Evolutionary conservation across 2,113 vertebrate species (phyloP).

Genomic region (Zosterops pallidus): DNA sequence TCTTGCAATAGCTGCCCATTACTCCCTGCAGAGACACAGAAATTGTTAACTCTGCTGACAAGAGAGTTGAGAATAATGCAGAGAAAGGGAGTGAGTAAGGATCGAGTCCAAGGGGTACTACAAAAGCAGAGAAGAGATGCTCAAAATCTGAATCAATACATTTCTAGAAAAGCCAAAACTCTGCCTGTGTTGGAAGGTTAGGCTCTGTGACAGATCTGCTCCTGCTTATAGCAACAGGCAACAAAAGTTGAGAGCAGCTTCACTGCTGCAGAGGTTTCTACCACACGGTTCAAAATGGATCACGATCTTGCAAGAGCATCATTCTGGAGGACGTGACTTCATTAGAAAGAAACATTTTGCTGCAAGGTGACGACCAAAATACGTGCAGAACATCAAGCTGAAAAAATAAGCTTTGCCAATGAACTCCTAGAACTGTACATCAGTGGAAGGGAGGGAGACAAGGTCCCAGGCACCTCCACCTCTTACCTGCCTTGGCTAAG

Average conservation of each 20-base stretch:
- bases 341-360: neutral
- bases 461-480: neutral
- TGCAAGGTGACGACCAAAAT: neutral
- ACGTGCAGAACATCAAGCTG: fast-evolving
- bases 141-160: neutral
- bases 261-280: neutral
- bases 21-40: neutral
- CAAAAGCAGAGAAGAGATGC: neutral
- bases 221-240: neutral
- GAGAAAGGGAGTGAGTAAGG: neutral
- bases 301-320: neutral
- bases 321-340: neutral
- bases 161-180: neutral
- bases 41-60: neutral
- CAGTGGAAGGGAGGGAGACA: neutral
- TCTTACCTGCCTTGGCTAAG: neutral
- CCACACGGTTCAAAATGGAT: neutral
- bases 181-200: neutral
- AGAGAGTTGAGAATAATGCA: neutral
- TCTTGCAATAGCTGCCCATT: neutral
- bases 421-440: neutral
- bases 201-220: neutral
- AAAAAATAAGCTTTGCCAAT: neutral
- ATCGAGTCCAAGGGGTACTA: neutral
- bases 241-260: neutral